These are phyloP conservation scores for Balanococcus diminutus DNA, from an alignment of 2,888 invertebrate species.

Conservation along the genomic window DNA sequence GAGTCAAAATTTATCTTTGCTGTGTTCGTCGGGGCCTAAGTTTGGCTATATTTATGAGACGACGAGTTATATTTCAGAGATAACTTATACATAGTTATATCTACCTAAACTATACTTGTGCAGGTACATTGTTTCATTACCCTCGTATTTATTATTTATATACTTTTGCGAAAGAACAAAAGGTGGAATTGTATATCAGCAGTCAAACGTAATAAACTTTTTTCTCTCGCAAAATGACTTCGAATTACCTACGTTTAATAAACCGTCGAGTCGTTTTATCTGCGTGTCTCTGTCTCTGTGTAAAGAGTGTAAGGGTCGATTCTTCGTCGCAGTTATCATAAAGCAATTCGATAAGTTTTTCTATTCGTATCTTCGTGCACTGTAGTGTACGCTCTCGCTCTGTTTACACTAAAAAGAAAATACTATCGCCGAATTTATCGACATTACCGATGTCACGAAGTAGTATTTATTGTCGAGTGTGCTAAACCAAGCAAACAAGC, in stretches of 20 bases:
- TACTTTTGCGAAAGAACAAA: not conserved
- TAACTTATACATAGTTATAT: constrained; percentile 1
- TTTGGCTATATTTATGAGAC: not conserved
- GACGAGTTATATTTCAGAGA: not conserved
- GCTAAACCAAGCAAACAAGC: constrained; percentile 15
- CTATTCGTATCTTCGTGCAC: not conserved
- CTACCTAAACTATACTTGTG: not conserved
- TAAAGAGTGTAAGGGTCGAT: too few relatives aligned
- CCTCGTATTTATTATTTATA: constrained; percentile 5
- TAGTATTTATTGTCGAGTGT: constrained; percentile 20
- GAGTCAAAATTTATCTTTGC: constrained; percentile 4
- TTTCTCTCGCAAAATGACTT: not conserved
- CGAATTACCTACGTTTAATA: not conserved
- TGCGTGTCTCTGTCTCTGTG: not conserved
- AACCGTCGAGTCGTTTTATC: not conserved
- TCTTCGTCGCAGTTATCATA: not conserved
- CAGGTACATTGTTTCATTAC: constrained; percentile 3
- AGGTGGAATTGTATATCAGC: not conserved
- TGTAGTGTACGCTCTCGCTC: not conserved
- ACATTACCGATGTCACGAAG: constrained; percentile 13
- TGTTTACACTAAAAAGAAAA: constrained; percentile 10
- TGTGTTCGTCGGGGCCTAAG: not conserved
- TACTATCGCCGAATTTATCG: constrained; percentile 20
- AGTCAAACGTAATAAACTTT: constrained; percentile 10
- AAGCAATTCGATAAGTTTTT: constrained; percentile 2